phyloP scores from a whole-genome alignment of 2,113 vertebrate genomes.

The Pyxicephalus adspersus region DNA sequence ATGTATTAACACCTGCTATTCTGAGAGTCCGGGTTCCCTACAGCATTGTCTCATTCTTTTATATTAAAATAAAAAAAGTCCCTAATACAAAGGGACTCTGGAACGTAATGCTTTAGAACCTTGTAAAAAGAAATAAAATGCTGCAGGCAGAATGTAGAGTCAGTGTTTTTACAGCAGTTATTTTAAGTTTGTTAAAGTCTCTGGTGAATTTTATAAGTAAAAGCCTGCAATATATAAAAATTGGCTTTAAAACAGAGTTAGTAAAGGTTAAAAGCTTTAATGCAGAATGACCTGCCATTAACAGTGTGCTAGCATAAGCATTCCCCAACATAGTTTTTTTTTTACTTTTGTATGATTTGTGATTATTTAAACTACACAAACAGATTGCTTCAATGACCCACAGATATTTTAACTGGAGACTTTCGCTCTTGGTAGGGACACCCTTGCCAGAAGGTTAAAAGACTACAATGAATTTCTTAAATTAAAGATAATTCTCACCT shows the following conservation, averaged over 20 bases:
- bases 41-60: no score
- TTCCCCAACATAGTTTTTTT: neutral
- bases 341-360: conserved; percentile 9
- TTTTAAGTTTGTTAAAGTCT: conserved; percentile 29
- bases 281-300: conserved; percentile 1
- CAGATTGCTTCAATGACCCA: no score
- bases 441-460: no score
- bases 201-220: conserved; percentile 35
- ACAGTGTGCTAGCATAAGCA: neutral
- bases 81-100: neutral
- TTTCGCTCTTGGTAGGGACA: no score
- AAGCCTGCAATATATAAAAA: conserved; percentile 20
- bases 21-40: no score
- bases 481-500: no score
- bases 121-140: conserved; percentile 7
- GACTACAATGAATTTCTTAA: no score
- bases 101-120: no score
- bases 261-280: conserved; percentile 28
- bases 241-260: neutral
- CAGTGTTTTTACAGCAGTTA: conserved; percentile 19
- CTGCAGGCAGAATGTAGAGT: conserved; percentile 9
- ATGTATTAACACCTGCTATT: no score
- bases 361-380: no score
- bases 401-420: no score
- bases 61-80: neutral